Base-by-base conservation (phyloP, 2,888 invertebrate genomes). In the Hyposoter didymator region DNA sequence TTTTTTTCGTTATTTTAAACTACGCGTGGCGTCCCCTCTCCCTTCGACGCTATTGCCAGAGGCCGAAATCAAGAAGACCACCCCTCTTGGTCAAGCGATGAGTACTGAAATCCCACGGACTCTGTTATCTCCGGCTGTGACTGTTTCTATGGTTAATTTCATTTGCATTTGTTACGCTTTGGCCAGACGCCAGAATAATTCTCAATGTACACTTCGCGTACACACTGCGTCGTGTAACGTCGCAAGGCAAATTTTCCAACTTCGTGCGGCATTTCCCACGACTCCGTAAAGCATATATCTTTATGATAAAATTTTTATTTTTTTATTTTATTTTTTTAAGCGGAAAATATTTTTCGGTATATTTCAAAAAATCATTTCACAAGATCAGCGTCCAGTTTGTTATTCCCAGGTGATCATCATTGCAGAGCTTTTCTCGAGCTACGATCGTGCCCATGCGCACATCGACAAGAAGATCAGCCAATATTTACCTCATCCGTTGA, bases 101-200 rank as follows among this genome's bases (percentile, higher is more conserved):
- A 83, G 80, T 83, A 69, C 83, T 73, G 78, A 79, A 67, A 76
- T 85, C 72, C 78, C 73, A 73, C 76, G 76, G 75, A 73, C 74
- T 81, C 81, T 87, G 84, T 86, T 89, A 89, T 88, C 88, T 87
- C 86, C 84, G 72, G 87, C 88, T 89, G 89, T 89, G 73, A 85
- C 80, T 85, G 83, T 85, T 83, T 85, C 85, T 85, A 85, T 88
- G 88, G 89, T 90, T 91, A 92, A 92, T 91, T 90, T 89, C 91
- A 91, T 91, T 91, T 91, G 89, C 90, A 91, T 91, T 90, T 89
- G 87, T 90, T 87, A 89, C 85, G 74, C 81, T 86, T 85, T 90
- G 91, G 91, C 90, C 73, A 59, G 22, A 67, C 49, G 89, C 91
- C 91, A 90, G 86, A 87, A 88, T 87, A 79, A 88, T 85, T 88